Base-by-base conservation (phyloP, 2,888 invertebrate genomes). In the Oligia strigilis region DNA sequence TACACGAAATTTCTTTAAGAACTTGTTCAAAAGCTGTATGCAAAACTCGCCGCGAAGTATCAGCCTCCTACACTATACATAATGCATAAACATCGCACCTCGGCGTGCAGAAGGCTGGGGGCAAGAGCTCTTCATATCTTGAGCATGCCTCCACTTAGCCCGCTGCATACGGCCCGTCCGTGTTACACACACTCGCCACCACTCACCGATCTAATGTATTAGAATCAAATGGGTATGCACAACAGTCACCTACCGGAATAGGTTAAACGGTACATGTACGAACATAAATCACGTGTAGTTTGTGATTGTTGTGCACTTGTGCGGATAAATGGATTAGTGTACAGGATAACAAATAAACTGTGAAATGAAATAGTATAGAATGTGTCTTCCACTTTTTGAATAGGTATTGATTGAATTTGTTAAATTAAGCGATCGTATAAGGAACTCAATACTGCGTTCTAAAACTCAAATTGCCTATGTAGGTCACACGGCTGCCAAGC, bases 41-140 rank as follows among this genome's bases (percentile, higher is more conserved):
- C 84, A 90, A 91, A 90, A 90, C 87, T 89, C 77, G 78, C 88
- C 70, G 81, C 84, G 83, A 88, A 91, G 91, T 90, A 91, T 91
- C 90, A 90, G 90, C 88, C 89, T 87, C 81, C 84, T 77, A 78
- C 40, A 40, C 40, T 40, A 90, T 91, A 91, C 92, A 91, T 93
- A 93, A 94, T 95, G 94, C 93, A 95, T 94, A 92, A 93, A 93
- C 93, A 93, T 92, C 89, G 89, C 91, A 90, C 90, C 91, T 92
- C 79, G 78, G 77, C 81, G 92, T 91, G 90, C 90, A 92, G 88
- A 90, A 91, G 89, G 89, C 90, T 86, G 87, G 87, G 88, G 81
- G 80, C 87, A 85, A 94, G 94, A 90, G 91, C 93, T 90, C 94
- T 94, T 91, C 92, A 92, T 91, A 87, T 89, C 89, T 91, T 89